A percentile compares a stretch with the other conserved stretches of the same genome.
These are phyloP conservation scores for Trichogramma pretiosum DNA, from an alignment of 1,140 invertebrate species.

Conservation along the genomic window DNA sequence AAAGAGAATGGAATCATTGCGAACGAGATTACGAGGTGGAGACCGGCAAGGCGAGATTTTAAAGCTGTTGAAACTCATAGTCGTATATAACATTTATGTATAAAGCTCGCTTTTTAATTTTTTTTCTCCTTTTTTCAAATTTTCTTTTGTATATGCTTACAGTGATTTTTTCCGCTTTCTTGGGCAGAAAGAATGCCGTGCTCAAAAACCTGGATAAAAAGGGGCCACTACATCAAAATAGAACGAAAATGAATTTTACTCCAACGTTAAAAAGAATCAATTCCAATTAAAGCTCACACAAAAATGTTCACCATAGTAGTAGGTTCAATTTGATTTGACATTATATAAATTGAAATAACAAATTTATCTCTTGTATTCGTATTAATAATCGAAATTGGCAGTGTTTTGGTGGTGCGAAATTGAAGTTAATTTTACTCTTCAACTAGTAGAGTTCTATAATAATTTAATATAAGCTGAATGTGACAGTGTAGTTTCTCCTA, in stretches of 20 bases:
- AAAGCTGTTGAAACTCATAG: slow-evolving; percentile 20
- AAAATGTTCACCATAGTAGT: not conserved
- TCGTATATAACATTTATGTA: too few relatives aligned
- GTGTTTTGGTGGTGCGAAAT: too few relatives aligned
- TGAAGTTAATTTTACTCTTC: too few relatives aligned
- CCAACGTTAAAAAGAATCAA: not conserved
- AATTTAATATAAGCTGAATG: too few relatives aligned
- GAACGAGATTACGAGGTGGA: slow-evolving; percentile 26
- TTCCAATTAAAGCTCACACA: not conserved
- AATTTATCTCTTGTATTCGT: too few relatives aligned
- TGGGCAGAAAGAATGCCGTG: not conserved
- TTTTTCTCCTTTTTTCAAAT: slow-evolving; percentile 14
- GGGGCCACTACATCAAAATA: slow-evolving; percentile 1
- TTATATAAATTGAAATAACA: too few relatives aligned
- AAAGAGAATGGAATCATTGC: slow-evolving; percentile 27
- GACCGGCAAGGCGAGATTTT: slow-evolving; percentile 23
- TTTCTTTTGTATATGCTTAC: slow-evolving; percentile 3
- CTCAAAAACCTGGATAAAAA: too few relatives aligned
- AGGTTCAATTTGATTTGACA: not conserved
- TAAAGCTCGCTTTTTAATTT: slow-evolving; percentile 16
- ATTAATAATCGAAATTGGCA: too few relatives aligned
- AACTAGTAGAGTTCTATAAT: too few relatives aligned
- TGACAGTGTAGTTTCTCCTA: too few relatives aligned
- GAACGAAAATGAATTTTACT: not conserved
- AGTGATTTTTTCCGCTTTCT: not conserved